These are phyloP conservation scores for Acronicta leporina DNA, from an alignment of 2,888 invertebrate species.

Conservation along the genomic window DNA sequence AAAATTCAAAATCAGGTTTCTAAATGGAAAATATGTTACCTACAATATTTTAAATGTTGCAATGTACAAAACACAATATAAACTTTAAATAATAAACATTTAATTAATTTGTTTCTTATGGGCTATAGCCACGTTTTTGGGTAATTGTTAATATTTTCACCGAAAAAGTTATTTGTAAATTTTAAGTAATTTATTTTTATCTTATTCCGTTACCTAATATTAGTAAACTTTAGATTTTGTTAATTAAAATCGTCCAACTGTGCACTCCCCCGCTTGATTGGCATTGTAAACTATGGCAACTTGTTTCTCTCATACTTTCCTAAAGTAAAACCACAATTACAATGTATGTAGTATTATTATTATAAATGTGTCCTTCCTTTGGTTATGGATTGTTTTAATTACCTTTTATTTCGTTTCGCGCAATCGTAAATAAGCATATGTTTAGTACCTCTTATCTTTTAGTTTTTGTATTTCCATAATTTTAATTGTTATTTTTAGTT, in stretches of 20 bases:
- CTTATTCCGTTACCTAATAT: conserved; percentile 51
- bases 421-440: conserved; percentile 39
- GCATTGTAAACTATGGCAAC: conserved; percentile 35
- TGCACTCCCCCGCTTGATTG: conserved; percentile 28
- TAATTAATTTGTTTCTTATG: conserved; percentile 43
- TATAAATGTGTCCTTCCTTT: conserved; percentile 14
- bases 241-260: conserved; percentile 27
- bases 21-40: conserved; percentile 53
- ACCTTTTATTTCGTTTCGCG: conserved; percentile 35
- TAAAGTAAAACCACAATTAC: conserved; percentile 5
- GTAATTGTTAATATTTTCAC: conserved; percentile 49
- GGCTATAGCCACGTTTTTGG: conserved; percentile 52
- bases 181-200: conserved; percentile 53
- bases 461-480: conserved; percentile 69
- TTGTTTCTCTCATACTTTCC: conserved; percentile 19
- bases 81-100: conserved; percentile 30
- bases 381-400: conserved; percentile 18
- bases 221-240: conserved; percentile 36
- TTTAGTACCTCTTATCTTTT: conserved; percentile 57
- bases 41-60: conserved; percentile 57
- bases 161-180: conserved; percentile 42
- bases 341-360: conserved; percentile 1
- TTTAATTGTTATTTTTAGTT: conserved; percentile 83
- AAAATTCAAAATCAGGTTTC: conserved; percentile 53
- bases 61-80: conserved; percentile 60